Percentiles rank a stretch among this genome's conserved stretches.
Conservation (phyloP, 2,888 invertebrate species). For the Nomada fabriciana region DNA sequence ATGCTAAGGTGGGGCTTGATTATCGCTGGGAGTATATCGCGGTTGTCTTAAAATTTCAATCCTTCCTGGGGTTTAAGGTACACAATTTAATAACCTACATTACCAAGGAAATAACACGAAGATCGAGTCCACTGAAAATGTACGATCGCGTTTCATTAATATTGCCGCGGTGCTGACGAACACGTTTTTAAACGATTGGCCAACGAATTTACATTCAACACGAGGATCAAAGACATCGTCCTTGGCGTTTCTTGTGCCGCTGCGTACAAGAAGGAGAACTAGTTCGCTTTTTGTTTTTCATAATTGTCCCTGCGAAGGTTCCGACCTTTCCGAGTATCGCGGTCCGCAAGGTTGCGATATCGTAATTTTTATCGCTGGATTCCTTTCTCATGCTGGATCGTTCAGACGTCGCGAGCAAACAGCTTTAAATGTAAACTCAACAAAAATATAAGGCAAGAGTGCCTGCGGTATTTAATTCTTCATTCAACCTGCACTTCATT, state of each 20-base stretch:
- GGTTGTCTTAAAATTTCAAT: not conserved
- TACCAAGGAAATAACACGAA: not conserved
- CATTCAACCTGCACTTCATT: no score
- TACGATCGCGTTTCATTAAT: not conserved
- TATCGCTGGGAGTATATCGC: no score
- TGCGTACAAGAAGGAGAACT: conserved; percentile 60
- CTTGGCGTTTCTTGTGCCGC: conserved; percentile 44
- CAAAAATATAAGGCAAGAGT: no score
- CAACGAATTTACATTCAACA: not conserved
- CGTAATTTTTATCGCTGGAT: not conserved
- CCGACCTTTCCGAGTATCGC: not conserved
- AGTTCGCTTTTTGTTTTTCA: conserved; percentile 57
- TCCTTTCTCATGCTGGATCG: no score
- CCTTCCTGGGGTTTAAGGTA: not conserved
- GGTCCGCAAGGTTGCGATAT: conserved; percentile 1
- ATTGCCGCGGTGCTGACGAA: conserved; percentile 10
- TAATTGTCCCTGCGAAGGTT: conserved; percentile 3
- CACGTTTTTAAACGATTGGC: conserved; percentile 23
- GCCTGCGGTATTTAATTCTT: no score
- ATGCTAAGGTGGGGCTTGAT: no score
- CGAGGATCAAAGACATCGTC: conserved; percentile 47
- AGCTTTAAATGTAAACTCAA: no score
- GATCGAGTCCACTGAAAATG: not conserved
- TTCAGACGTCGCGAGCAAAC: no score
- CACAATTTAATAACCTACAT: not conserved